These are phyloP conservation scores for Cavia aperea DNA, from an alignment of 2,113 vertebrate genomes.

Conservation along the genomic window DNA sequence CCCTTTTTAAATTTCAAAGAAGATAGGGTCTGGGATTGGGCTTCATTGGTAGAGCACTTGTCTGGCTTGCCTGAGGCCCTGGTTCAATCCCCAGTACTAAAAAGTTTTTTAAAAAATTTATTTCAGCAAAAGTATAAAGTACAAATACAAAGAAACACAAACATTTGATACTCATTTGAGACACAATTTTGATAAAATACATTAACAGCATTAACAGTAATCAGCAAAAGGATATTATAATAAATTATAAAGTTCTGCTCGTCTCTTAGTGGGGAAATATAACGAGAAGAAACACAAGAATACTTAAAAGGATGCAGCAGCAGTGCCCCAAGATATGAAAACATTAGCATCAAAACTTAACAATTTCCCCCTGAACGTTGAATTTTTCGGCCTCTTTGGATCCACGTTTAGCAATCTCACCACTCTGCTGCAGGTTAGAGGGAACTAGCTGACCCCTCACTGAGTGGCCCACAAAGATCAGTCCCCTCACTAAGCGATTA, in stretches of 20 bases:
- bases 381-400: conserved; percentile 34
- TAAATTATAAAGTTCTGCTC: conserved; percentile 38
- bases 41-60: not conserved
- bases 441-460: not conserved
- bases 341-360: conserved; percentile 45
- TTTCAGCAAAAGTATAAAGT: conserved; percentile 45
- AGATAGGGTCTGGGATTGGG: not conserved
- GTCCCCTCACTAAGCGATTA: not conserved
- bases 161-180: conserved; percentile 2
- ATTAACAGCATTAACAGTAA: not conserved
- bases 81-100: not conserved
- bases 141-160: conserved; percentile 51
- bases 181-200: conserved; percentile 12
- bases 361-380: conserved; percentile 16
- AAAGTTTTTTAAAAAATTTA: not conserved
- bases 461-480: not conserved
- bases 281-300: conserved; percentile 50
- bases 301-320: conserved; percentile 29
- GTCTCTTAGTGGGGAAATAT: conserved; percentile 25
- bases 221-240: not conserved
- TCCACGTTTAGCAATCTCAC: conserved; percentile 7
- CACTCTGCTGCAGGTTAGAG: not conserved
- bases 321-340: conserved; percentile 33
- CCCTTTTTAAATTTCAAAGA: not conserved
- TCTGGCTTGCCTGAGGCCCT: not conserved